Evolutionary conservation across 2,888 invertebrate species (phyloP).

Genomic region (Chaitophorus viminalis): DNA sequence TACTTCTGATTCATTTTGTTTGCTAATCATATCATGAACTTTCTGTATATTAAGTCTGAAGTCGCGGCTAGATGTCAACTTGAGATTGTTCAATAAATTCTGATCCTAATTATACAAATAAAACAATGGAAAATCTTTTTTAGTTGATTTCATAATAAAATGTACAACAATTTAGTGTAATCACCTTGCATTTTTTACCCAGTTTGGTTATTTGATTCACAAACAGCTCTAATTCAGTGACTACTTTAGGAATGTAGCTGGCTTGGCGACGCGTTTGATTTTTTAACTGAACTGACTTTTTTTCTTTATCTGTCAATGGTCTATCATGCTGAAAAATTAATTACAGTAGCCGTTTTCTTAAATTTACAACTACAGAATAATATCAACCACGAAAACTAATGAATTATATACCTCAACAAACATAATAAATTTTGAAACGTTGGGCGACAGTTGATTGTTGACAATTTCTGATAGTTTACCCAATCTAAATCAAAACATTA

Average conservation of each 20-base stretch:
- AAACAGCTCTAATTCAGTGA: constrained; percentile 75
- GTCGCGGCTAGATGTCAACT: constrained; percentile 75
- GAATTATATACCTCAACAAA: constrained; percentile 65
- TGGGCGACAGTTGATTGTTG: constrained; percentile 65
- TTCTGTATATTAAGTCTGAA: constrained; percentile 73
- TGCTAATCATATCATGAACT: constrained; percentile 71
- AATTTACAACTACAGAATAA: background rate
- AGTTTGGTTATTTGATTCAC: constrained; percentile 65
- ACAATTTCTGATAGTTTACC: constrained; percentile 65
- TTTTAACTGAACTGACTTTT: constrained; percentile 66
- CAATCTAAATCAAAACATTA: constrained; percentile 64
- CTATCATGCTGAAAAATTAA: constrained; percentile 59
- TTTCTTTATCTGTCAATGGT: constrained; percentile 65
- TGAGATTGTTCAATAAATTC: constrained; percentile 70
- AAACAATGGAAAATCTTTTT: background rate
- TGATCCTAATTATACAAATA: constrained; percentile 63
- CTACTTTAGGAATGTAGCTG: constrained; percentile 74
- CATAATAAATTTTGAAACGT: constrained; percentile 65
- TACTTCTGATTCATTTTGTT: constrained; percentile 64
- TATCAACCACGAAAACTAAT: background rate
- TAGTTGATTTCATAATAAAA: background rate
- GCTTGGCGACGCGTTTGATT: constrained; percentile 68
- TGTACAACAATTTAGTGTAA: background rate
- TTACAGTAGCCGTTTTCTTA: background rate
- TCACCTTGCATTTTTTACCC: constrained; percentile 65